These are phyloP conservation scores for Eupithecia subumbrata DNA, from an alignment of 2,888 invertebrate species.

Conservation along the genomic window DNA sequence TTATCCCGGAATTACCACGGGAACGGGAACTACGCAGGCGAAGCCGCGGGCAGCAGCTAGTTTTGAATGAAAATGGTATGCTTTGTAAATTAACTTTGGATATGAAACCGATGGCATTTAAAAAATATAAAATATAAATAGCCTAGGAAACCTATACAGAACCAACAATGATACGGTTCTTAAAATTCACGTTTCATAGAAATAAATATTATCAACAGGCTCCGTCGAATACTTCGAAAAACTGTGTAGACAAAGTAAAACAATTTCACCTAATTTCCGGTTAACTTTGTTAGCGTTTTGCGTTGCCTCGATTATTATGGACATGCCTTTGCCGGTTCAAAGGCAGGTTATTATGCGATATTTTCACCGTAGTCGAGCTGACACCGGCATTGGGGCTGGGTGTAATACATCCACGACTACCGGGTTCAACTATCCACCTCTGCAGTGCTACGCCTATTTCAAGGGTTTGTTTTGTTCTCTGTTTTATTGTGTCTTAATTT, in stretches of 20 bases:
- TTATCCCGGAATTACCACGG: no score
- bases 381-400: constrained; percentile 57
- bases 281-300: constrained; percentile 39
- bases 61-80: no score
- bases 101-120: no score
- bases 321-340: constrained; percentile 56
- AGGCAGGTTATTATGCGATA: constrained; percentile 61
- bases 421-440: constrained; percentile 52
- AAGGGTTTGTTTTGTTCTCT: constrained; percentile 36
- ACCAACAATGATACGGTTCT: background rate
- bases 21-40: no score
- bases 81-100: no score
- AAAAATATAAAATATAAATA: no score
- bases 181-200: background rate
- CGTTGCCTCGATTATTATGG: constrained; percentile 49
- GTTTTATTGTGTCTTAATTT: constrained; percentile 1
- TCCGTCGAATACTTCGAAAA: constrained; percentile 21
- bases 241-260: constrained; percentile 8
- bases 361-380: constrained; percentile 65
- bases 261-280: constrained; percentile 33
- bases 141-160: no score
- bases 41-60: no score
- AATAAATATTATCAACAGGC: constrained; percentile 4
- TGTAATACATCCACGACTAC: constrained; percentile 46
- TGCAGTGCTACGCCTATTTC: constrained; percentile 33